Evolutionary conservation across 1,140 invertebrate genomes (phyloP), one percentile per base, ranked within the genome.

Genomic region (Manduca sexta): DNA sequence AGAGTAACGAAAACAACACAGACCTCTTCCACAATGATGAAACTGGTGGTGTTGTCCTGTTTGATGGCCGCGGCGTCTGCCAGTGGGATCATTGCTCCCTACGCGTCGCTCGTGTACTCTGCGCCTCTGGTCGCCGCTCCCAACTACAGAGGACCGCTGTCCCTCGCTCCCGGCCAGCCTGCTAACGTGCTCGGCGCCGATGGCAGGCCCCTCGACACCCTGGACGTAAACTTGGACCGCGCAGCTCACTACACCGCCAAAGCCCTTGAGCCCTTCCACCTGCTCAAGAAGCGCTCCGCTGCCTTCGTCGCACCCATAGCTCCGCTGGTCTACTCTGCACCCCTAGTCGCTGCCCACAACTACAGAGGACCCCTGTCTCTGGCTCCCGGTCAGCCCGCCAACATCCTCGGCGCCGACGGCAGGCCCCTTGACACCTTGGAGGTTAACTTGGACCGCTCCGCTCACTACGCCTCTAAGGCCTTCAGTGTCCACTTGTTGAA

Each of bases 41-140:
- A 87, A 61, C 66, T 87, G 77, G 86, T 88, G 75, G 85, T 88
- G 74, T 87, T 89, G 78, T 80, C 81, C 52, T 84, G 78, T 64
- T 48, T 85, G 43, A 18, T 85, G 49, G 84, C 78, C 12, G 70
- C 71, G 17, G 79, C 69, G 18, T 54, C 65, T 7, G 75, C 70
- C 54, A 14, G 74, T 64, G 64, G 65, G 43, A 47, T n/a, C n/a
- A n/a, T 65, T 21, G 74, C 76, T 18, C 65, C 49, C 8, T 13
- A 59, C 39, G 46, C 50, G 3, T 49, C 53, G 42, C 13, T 46
- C 7, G 52, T 49, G 11, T 54, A 51, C n/a, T 30, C 29, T 17
- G 42, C 49, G 8, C 49, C 45, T 4, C 14, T 26, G 18, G 6
- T 41, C 29, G 21, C 21, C 21, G 21, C 21, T 3, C 21, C 45